Base-by-base conservation (phyloP, 2,888 invertebrate species). In the Phasia obesa region DNA sequence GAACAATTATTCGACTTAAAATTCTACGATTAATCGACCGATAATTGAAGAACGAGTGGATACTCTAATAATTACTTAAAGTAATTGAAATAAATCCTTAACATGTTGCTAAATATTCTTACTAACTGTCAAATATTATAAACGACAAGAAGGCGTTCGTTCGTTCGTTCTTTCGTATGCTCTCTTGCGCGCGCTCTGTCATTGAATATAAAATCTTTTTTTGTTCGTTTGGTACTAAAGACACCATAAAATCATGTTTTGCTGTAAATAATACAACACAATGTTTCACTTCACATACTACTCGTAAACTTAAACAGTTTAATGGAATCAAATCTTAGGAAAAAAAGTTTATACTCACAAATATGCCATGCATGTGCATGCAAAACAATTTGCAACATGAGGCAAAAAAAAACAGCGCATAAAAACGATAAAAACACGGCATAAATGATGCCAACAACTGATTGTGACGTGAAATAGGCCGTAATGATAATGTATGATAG, bases 381-480 rank as follows among this genome's bases (percentile, higher is more conserved):
- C 87, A 88, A 87, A 88, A 89, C 88, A 87, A 88, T 73, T 64
- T 83, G 74, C 79, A 75, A 75, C 65, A 75, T 67, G 70, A 70
- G 76, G 59, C 49, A 71, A 47, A 51, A 60, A 71, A 64, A 60
- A 60, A 49, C 25, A 70, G 64, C 53, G 51, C 87, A 88, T 59
- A 81, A 59, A 49, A 74, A 57, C 64, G 19, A 44, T 9, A 87
- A 87, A 87, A 76, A 53, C 64, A 81, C 70, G 78, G 75, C 74
- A 70, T 70, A 80, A 84, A 74, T 84, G 85, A 89, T 88, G 88
- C 88, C 89, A 88, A 89, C 89, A 89, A 89, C 89, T 88, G 88
- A 88, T 88, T 89, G 89, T 88, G 89, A 88, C 88, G 88, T 88
- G 88, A 88, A 89, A 88, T 88, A 88, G 89, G 89, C 89, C 86